phyloP scores from a whole-genome alignment of 2,797 vertebrate genomes.

The Mormyrops boulengeri region DNA sequence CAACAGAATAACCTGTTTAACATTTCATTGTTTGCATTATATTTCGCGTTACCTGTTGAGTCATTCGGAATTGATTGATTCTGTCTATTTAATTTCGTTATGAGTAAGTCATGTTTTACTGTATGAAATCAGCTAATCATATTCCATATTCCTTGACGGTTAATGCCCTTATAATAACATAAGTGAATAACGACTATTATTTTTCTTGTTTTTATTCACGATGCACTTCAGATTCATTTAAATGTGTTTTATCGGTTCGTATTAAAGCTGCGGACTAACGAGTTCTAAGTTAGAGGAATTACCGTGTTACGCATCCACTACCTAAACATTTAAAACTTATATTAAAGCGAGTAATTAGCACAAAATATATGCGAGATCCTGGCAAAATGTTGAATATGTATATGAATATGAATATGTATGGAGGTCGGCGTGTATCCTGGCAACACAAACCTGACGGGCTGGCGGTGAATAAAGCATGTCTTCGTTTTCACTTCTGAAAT shows the following conservation, averaged over 20 bases:
- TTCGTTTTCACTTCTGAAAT: neutral
- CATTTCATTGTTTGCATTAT: neutral
- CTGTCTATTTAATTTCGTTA: neutral
- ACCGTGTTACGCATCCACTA: neutral
- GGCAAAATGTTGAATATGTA: neutral
- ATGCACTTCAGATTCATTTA: neutral
- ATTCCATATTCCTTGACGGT: neutral
- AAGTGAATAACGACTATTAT: neutral
- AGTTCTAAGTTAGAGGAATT: neutral
- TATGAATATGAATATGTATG: too few species aligned
- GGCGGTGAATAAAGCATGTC: slow-evolving; percentile 1
- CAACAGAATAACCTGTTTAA: neutral
- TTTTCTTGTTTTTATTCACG: neutral
- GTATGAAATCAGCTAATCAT: neutral
- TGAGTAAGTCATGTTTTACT: neutral
- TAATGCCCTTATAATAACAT: neutral
- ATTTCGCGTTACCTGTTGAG: neutral
- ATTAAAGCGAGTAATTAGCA: neutral
- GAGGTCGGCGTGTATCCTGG: slow-evolving; percentile 23
- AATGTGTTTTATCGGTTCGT: neutral
- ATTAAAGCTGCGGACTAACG: neutral
- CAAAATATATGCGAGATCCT: neutral
- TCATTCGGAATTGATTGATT: neutral
- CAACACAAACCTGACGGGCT: slow-evolving; percentile 31
- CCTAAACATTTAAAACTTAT: neutral